phyloP scores from a whole-genome alignment of 2,113 vertebrate species.

The Bathybates hornii region DNA sequence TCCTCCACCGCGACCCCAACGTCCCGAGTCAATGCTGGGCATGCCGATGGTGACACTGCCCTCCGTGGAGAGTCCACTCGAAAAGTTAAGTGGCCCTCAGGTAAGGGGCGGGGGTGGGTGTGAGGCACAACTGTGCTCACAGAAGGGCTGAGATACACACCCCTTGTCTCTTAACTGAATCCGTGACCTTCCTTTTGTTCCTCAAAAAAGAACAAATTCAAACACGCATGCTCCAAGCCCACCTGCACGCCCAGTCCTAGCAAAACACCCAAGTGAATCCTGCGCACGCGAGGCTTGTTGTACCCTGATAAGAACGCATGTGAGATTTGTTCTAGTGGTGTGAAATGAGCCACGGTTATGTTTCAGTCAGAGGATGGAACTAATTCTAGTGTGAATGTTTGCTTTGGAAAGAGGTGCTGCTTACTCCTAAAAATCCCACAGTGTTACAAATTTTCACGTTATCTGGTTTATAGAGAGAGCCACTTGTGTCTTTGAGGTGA shows the following conservation, averaged over 20 bases:
- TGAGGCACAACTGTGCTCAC: constrained; percentile 6
- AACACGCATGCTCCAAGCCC: background rate
- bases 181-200: background rate
- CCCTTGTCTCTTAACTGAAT: constrained; percentile 38
- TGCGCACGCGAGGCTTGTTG: background rate
- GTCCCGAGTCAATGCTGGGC: constrained; percentile 68
- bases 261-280: background rate
- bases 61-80: constrained; percentile 80
- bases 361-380: background rate
- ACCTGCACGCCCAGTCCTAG: background rate
- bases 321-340: background rate
- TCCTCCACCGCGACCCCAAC: constrained; percentile 7
- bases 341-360: background rate
- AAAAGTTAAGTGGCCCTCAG: constrained; percentile 90
- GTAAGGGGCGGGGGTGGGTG: constrained; percentile 74
- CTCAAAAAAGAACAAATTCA: background rate
- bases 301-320: background rate
- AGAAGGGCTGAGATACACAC: constrained; percentile 3
- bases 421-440: background rate
- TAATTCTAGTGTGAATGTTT: background rate
- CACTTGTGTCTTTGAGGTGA: background rate
- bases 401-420: background rate
- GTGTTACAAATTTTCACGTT: background rate
- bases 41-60: constrained; percentile 74
- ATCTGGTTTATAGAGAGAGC: background rate